These are phyloP conservation scores for Tinamus major DNA, from an alignment of 2,797 vertebrate species.

Conservation along the genomic window DNA sequence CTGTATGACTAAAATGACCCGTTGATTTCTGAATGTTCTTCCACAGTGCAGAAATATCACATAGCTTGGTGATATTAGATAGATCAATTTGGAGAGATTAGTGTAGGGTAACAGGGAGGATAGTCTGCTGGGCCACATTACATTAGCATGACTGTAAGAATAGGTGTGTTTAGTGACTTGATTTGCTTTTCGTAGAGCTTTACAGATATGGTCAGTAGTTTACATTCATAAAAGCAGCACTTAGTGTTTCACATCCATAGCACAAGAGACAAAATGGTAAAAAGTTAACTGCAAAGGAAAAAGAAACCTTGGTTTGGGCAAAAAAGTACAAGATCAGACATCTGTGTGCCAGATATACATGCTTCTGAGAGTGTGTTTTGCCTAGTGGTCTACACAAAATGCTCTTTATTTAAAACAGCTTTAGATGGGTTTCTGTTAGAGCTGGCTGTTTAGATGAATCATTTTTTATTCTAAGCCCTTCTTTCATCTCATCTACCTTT, in stretches of 20 bases:
- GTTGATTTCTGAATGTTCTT: background rate
- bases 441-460: background rate
- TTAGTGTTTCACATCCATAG: background rate
- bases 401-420: background rate
- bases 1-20: background rate
- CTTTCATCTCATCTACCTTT: background rate
- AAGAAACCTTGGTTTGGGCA: background rate
- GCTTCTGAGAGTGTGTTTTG: background rate
- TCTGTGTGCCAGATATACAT: conserved; percentile 31
- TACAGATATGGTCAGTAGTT: background rate
- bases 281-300: background rate
- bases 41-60: background rate
- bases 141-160: background rate
- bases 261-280: background rate
- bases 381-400: background rate
- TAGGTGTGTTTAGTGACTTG: background rate
- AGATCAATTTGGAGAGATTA: background rate
- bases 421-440: background rate
- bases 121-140: background rate
- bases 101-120: background rate
- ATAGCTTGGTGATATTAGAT: background rate
- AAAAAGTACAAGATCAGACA: background rate
- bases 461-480: background rate
- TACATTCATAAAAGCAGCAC: background rate
- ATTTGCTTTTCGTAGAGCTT: background rate